phyloP scores from a whole-genome alignment of 2,113 vertebrate genomes.

The Ptychochromis oligacanthus region DNA sequence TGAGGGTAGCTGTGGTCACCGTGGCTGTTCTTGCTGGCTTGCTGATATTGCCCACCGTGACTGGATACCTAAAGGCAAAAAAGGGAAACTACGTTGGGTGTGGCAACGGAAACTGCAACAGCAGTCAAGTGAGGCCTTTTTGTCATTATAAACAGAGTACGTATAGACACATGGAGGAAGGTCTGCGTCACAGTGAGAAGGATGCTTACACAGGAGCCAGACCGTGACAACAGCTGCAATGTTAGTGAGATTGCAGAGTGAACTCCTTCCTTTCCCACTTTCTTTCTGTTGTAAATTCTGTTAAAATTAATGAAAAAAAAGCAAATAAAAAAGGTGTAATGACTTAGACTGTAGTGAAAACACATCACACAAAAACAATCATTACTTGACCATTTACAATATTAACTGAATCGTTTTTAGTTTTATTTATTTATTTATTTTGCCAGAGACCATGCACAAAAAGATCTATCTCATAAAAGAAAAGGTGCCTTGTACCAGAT shows the following conservation, averaged over 20 bases:
- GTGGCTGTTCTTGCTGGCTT: neutral
- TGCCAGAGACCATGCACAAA: no score
- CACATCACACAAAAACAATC: neutral
- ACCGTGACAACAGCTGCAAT: neutral
- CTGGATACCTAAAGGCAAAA: neutral
- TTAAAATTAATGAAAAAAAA: neutral
- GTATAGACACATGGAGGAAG: neutral
- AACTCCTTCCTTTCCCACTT: fast-evolving
- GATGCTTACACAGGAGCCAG: neutral
- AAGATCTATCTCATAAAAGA: no score
- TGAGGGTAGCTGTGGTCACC: neutral
- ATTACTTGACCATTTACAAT: no score
- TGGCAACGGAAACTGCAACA: neutral
- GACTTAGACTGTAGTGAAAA: no score
- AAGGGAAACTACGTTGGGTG: neutral
- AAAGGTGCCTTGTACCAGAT: no score
- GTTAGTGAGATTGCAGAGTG: neutral
- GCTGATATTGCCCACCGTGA: fast-evolving
- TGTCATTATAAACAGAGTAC: fast-evolving
- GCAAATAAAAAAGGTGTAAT: no score
- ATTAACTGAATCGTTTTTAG: no score
- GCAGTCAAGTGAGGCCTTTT: neutral
- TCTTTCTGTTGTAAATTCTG: neutral
- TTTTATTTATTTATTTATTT: no score
- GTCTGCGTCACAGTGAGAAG: neutral